Conservation (phyloP, 2,888 invertebrate genomes). For the Siphlonurus alternatus region DNA sequence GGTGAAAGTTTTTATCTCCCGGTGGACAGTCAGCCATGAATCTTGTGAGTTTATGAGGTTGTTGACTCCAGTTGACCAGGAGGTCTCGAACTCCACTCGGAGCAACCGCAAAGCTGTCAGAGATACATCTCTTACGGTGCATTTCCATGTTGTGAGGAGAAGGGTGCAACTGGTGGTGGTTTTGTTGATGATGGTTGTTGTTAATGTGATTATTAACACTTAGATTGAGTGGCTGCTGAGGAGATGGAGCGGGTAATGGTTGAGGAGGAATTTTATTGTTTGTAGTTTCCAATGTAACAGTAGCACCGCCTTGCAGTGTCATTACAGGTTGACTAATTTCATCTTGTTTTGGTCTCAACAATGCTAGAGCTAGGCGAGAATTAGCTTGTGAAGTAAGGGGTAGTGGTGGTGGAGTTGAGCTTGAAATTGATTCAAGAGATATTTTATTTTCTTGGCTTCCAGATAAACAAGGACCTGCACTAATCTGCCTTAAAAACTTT, state of each 20-base stretch:
- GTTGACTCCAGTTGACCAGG: background rate
- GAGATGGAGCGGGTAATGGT: slow-evolving; percentile 6
- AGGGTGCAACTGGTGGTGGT: background rate
- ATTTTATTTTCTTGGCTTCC: background rate
- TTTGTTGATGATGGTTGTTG: background rate
- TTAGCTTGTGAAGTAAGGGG: background rate
- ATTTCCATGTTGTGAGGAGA: slow-evolving; percentile 24
- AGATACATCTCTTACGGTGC: slow-evolving; percentile 38
- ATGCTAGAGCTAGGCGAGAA: slow-evolving; percentile 24
- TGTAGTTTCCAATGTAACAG: slow-evolving; percentile 3
- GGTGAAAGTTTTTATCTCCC: slow-evolving; percentile 27
- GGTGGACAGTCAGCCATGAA: background rate
- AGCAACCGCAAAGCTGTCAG: slow-evolving; percentile 31
- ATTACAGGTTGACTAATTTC: slow-evolving; percentile 16
- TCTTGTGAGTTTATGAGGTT: background rate
- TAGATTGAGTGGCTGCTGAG: slow-evolving; percentile 38
- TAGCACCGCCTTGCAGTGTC: slow-evolving; percentile 6
- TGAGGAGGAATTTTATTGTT: slow-evolving; percentile 3
- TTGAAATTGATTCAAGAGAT: background rate
- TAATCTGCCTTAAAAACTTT: background rate
- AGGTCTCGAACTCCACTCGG: background rate
- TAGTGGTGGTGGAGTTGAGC: background rate
- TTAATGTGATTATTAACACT: background rate
- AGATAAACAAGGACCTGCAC: background rate
- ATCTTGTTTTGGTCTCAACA: slow-evolving; percentile 22